Percentiles rank a stretch among this genome's conserved stretches.
phyloP scores from a whole-genome alignment of 2,888 invertebrate genomes.

The Leucozona laternaria region DNA sequence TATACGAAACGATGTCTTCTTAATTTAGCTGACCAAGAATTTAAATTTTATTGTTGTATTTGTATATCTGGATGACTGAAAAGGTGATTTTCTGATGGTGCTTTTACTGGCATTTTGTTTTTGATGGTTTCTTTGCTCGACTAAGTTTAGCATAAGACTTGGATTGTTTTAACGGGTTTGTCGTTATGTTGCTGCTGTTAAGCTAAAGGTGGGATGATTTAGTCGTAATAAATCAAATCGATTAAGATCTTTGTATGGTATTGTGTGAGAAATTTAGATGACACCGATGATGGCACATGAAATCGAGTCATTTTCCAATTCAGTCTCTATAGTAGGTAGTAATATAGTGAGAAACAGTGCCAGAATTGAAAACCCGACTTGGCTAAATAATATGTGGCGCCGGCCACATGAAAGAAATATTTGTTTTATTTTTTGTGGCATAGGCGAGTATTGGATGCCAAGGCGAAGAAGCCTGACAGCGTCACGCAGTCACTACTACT shows the following conservation, averaged over 20 bases:
- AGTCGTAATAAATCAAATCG: background rate
- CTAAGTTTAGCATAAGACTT: background rate
- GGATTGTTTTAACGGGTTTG: background rate
- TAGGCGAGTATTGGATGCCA: too few species aligned
- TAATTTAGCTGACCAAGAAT: slow-evolving; percentile 23
- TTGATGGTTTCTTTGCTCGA: slow-evolving; percentile 1
- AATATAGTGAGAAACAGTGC: too few species aligned
- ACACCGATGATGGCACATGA: too few species aligned
- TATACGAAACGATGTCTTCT: background rate
- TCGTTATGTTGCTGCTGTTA: background rate
- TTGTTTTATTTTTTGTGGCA: too few species aligned
- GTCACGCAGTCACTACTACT: too few species aligned
- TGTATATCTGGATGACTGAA: background rate
- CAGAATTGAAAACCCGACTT: too few species aligned
- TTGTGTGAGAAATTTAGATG: too few species aligned
- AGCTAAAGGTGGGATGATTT: background rate
- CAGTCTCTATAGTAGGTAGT: too few species aligned
- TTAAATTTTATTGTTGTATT: slow-evolving; percentile 23
- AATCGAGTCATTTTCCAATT: too few species aligned
- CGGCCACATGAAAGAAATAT: too few species aligned
- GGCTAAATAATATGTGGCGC: too few species aligned
- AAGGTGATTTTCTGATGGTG: background rate
- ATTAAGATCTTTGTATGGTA: background rate
- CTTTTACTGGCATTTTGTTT: background rate
- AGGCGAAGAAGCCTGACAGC: too few species aligned